Percentiles rank a stretch among this genome's conserved stretches.
These are phyloP conservation scores for Trogon melanurus DNA, from an alignment of 2,113 vertebrate species.

Conservation along the genomic window DNA sequence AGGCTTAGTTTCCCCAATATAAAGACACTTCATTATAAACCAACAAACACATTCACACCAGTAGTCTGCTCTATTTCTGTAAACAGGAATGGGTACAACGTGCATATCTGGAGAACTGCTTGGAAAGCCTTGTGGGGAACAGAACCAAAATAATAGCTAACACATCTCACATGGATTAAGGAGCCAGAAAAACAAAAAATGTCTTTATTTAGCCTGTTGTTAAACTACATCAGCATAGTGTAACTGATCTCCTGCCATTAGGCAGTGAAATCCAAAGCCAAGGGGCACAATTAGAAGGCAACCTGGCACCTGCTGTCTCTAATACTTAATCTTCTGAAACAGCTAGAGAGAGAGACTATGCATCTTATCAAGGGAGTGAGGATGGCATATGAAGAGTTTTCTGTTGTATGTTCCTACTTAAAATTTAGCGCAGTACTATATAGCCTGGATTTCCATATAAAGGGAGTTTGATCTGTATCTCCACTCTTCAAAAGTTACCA, in stretches of 20 bases:
- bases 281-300: constrained; percentile 43
- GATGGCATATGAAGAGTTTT: neutral
- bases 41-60: neutral
- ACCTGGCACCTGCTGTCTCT: constrained; percentile 36
- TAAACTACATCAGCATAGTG: neutral
- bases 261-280: constrained; percentile 50
- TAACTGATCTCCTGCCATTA: constrained; percentile 65
- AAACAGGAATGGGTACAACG: neutral
- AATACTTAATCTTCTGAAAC: constrained; percentile 2
- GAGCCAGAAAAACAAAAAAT: constrained; percentile 23
- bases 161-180: neutral
- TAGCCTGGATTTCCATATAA: neutral
- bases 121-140: neutral
- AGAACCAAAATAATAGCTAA: constrained; percentile 21
- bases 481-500: neutral
- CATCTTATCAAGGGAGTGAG: neutral
- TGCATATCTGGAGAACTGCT: neutral
- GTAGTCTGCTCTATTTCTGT: neutral
- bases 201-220: constrained; percentile 30
- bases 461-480: neutral
- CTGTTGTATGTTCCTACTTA: neutral
- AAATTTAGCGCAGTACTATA: neutral
- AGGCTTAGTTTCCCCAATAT: constrained; percentile 8
- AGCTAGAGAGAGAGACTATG: neutral
- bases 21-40: constrained; percentile 19